phyloP scores from a whole-genome alignment of 2,113 vertebrate genomes.

The Polyodon spathula region DNA sequence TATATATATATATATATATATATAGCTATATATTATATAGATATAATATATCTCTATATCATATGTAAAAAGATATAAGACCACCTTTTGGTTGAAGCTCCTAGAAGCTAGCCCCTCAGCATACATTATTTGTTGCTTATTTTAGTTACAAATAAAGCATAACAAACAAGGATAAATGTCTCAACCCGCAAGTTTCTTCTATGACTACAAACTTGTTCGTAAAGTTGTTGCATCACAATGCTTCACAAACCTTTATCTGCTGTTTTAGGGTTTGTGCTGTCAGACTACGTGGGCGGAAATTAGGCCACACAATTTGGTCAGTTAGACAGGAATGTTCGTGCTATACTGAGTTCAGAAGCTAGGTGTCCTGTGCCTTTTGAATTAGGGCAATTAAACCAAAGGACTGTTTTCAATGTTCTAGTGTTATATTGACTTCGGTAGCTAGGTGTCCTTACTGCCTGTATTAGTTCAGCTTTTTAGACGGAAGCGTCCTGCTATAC shows the following conservation, averaged over 20 bases:
- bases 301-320: neutral
- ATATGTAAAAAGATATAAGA: too few species aligned
- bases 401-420: neutral
- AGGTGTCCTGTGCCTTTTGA: slow-evolving; percentile 14
- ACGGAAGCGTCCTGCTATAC: slow-evolving; percentile 16
- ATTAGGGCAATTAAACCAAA: slow-evolving; percentile 17
- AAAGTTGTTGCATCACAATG: too few species aligned
- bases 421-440: slow-evolving; percentile 7
- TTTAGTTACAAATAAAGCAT: too few species aligned
- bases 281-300: neutral
- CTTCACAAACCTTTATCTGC: neutral
- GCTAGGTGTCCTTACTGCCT: slow-evolving; percentile 8
- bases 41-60: too few species aligned
- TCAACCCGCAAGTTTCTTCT: too few species aligned
- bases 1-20: too few species aligned
- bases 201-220: too few species aligned
- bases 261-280: neutral
- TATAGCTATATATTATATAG: too few species aligned
- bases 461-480: neutral
- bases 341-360: slow-evolving; percentile 8
- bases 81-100: too few species aligned
- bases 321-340: slow-evolving; percentile 1
- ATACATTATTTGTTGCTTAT: too few species aligned
- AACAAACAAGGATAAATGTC: too few species aligned
- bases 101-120: too few species aligned